Percentiles rank a stretch among this genome's conserved stretches.
Evolutionary conservation across 1,140 invertebrate species (phyloP).

Genomic region (Ericerus pela): DNA sequence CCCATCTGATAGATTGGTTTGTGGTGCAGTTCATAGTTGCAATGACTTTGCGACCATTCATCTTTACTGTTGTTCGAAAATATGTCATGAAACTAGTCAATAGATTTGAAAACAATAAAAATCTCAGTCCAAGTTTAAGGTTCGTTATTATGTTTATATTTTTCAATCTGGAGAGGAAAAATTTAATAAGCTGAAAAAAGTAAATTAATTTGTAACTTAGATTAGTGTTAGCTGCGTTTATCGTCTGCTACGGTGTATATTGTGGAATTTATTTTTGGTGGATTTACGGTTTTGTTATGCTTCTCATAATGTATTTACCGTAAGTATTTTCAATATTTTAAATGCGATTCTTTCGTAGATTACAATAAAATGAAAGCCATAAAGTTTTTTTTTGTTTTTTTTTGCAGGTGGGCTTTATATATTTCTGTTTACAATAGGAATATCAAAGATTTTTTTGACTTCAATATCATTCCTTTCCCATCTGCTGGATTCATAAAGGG

Average conservation of each 20-base stretch:
- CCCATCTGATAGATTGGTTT: background rate
- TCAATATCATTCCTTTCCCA: background rate
- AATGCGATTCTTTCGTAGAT: background rate
- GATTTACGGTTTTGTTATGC: constrained; percentile 1
- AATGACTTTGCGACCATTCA: background rate
- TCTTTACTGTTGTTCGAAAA: background rate
- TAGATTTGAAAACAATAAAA: constrained; percentile 5
- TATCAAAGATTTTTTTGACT: background rate
- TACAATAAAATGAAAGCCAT: background rate
- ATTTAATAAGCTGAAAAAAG: background rate
- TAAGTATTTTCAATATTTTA: background rate
- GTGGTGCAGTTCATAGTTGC: background rate
- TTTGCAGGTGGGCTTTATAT: background rate
- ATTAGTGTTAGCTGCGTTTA: background rate
- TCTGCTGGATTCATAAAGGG: background rate
- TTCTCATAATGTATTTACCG: constrained; percentile 4
- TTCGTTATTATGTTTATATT: background rate
- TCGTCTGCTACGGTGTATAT: background rate
- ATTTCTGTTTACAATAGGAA: background rate
- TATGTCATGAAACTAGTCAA: background rate
- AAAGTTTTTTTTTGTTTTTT: background rate
- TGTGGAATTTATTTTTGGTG: constrained; percentile 1
- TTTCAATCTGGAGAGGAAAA: background rate
- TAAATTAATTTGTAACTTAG: background rate
- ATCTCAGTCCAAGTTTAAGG: background rate